Conservation (phyloP, 2,113 vertebrate genomes). For the Clarias batrachus region DNA sequence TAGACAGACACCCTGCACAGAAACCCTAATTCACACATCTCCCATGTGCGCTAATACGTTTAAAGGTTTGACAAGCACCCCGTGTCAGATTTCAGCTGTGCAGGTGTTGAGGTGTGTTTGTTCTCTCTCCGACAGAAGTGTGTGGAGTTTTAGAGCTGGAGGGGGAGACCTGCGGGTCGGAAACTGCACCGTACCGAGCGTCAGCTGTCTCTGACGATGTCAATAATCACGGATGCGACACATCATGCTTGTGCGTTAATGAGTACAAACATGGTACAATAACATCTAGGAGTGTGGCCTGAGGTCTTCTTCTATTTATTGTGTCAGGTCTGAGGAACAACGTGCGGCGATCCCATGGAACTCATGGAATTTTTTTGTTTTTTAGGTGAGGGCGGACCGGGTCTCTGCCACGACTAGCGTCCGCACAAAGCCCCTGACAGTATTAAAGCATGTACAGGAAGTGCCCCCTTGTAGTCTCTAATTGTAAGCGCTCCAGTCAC, state of each 20-base stretch:
- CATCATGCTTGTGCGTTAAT: neutral
- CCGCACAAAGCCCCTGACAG: conserved; percentile 33
- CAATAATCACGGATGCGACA: neutral
- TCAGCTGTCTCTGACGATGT: neutral
- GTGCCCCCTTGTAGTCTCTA: conserved; percentile 34
- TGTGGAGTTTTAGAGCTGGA: neutral
- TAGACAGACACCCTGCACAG: neutral
- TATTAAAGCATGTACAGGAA: conserved; percentile 45
- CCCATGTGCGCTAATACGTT: neutral
- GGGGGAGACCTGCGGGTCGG: neutral
- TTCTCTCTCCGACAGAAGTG: neutral
- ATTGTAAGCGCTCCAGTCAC: conserved; percentile 53
- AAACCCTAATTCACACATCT: neutral
- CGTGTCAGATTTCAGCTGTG: neutral
- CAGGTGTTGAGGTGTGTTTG: neutral
- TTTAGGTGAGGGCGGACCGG: neutral
- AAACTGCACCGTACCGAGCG: neutral
- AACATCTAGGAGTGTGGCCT: neutral
- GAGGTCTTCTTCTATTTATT: neutral
- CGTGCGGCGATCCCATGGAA: conserved; percentile 4
- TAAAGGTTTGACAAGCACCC: neutral
- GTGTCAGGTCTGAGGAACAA: conserved; percentile 5
- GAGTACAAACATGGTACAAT: no score
- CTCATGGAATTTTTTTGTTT: no score
- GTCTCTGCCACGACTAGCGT: neutral